A percentile compares a stretch with the other conserved stretches of the same genome.
These are phyloP conservation scores for Leistus spinibarbis DNA, from an alignment of 2,888 invertebrate species.

Conservation along the genomic window DNA sequence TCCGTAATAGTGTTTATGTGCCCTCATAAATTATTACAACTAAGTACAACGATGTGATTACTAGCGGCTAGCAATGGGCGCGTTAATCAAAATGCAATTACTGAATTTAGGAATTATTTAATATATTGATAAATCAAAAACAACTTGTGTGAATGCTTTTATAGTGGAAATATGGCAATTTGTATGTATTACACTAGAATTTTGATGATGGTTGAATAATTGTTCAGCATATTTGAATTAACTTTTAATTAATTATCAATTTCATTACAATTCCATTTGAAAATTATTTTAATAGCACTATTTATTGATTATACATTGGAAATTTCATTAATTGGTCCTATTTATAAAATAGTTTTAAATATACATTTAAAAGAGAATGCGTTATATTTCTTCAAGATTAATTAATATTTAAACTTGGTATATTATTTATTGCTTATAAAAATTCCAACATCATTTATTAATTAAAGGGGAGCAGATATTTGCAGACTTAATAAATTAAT, in stretches of 20 bases:
- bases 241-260: neutral
- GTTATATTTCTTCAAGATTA: too few relatives aligned
- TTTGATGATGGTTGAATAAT: too few relatives aligned
- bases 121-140: constrained; percentile 6
- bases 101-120: constrained; percentile 17
- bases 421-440: too few relatives aligned
- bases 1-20: constrained; percentile 31
- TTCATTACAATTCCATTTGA: neutral
- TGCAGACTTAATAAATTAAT: too few relatives aligned
- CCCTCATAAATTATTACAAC: constrained; percentile 34
- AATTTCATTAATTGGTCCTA: too few relatives aligned
- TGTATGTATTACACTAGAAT: neutral
- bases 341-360: too few relatives aligned
- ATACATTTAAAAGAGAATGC: too few relatives aligned
- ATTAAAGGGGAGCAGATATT: too few relatives aligned
- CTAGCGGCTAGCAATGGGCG: neutral
- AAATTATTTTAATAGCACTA: too few relatives aligned
- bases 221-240: neutral
- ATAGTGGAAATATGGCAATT: neutral
- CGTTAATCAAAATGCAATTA: constrained; percentile 31
- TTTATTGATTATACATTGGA: too few relatives aligned
- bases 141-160: neutral
- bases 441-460: too few relatives aligned
- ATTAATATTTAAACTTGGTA: too few relatives aligned
- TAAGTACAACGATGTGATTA: constrained; percentile 36